Conservation (phyloP, 2,113 vertebrate species). For the Zosterops japonicus region DNA sequence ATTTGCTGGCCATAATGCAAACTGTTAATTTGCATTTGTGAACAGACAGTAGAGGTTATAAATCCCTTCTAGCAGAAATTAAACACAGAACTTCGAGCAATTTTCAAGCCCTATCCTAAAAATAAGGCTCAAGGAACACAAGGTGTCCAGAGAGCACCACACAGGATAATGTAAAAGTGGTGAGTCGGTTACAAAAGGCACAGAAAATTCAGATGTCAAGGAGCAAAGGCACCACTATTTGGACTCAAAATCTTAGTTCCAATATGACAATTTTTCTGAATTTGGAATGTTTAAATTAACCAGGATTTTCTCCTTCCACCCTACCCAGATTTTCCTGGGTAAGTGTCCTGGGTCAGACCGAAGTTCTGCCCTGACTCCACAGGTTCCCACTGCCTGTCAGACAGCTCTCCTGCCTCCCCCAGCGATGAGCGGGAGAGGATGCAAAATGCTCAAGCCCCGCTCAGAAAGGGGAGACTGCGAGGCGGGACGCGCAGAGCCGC, state of each 20-base stretch:
- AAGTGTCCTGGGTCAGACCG: neutral
- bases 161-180: neutral
- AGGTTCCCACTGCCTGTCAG: neutral
- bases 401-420: neutral
- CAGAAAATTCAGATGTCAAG: neutral
- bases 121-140: neutral
- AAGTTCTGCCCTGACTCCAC: neutral
- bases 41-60: neutral
- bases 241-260: neutral
- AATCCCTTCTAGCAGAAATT: neutral
- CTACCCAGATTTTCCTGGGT: neutral
- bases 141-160: neutral
- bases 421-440: neutral
- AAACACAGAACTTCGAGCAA: neutral
- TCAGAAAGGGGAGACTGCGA: neutral
- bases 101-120: neutral
- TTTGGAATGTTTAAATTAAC: neutral
- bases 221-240: neutral
- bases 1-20: neutral
- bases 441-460: accelerated
- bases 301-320: neutral
- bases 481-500: too few relatives aligned
- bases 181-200: neutral
- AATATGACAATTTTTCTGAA: neutral
- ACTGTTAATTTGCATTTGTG: neutral